These are phyloP conservation scores for Hylomyscus alleni DNA, from an alignment of 2,797 vertebrate species.

Conservation along the genomic window DNA sequence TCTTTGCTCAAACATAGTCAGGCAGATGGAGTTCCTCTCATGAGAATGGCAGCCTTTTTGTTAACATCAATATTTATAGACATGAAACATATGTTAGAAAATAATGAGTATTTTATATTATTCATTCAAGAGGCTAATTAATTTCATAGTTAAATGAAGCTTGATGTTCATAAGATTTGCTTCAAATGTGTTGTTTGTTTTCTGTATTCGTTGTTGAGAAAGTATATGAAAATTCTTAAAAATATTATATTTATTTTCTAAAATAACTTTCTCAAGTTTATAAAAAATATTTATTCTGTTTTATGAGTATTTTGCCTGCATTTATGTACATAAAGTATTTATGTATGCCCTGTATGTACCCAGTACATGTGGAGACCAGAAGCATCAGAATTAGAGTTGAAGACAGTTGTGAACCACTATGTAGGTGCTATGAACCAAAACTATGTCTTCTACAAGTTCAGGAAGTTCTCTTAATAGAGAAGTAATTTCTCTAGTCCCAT, in stretches of 20 bases:
- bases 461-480: neutral
- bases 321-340: neutral
- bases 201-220: neutral
- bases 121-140: neutral
- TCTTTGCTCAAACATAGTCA: neutral
- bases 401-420: neutral
- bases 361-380: neutral
- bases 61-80: slow-evolving; percentile 1
- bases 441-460: neutral
- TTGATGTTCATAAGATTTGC: neutral
- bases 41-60: neutral
- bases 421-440: neutral
- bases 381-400: neutral
- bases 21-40: neutral
- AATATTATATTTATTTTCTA: neutral
- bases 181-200: slow-evolving; percentile 34
- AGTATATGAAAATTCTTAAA: neutral
- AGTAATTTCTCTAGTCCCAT: neutral
- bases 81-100: neutral
- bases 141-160: neutral
- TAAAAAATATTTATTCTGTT: neutral
- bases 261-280: neutral
- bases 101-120: neutral
- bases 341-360: no score
- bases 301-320: neutral